Evolutionary conservation across 1,140 invertebrate species (phyloP).

Genomic region (Hestina assimilis): DNA sequence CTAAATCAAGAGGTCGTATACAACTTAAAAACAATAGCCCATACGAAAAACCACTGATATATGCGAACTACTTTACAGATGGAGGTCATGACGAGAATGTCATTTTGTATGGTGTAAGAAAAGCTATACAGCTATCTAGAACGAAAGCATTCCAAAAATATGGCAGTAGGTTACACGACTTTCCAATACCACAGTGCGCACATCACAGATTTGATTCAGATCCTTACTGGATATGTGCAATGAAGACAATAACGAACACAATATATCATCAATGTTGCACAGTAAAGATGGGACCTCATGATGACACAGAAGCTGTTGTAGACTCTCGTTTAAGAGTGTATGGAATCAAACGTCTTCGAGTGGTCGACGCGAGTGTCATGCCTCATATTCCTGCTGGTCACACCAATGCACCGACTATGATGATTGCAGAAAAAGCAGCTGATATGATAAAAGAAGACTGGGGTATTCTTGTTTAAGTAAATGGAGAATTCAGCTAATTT

Average conservation of each 20-base stretch:
- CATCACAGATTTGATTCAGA: slow-evolving; percentile 80
- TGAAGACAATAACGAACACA: slow-evolving; percentile 82
- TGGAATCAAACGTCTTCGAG: slow-evolving; percentile 82
- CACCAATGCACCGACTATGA: slow-evolving; percentile 80
- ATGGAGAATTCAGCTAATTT: neutral
- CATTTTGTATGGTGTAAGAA: slow-evolving; percentile 80
- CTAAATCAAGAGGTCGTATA: slow-evolving; percentile 85
- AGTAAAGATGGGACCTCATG: slow-evolving; percentile 87
- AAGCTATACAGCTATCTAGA: slow-evolving; percentile 77
- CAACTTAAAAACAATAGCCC: slow-evolving; percentile 83
- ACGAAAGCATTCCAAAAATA: slow-evolving; percentile 80
- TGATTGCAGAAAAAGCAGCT: slow-evolving; percentile 81
- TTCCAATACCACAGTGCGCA: slow-evolving; percentile 80
- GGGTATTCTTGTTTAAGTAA: slow-evolving; percentile 27
- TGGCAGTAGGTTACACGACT: slow-evolving; percentile 78
- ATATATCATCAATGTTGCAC: slow-evolving; percentile 89
- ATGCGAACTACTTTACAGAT: slow-evolving; percentile 86
- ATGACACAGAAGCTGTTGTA: slow-evolving; percentile 83
- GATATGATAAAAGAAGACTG: slow-evolving; percentile 81
- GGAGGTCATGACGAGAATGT: slow-evolving; percentile 80
- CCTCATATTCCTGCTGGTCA: slow-evolving; percentile 80
- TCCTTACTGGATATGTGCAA: slow-evolving; percentile 85
- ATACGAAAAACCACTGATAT: slow-evolving; percentile 85
- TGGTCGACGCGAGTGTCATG: slow-evolving; percentile 86
- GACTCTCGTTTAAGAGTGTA: slow-evolving; percentile 83